These are phyloP conservation scores for Ophonus ardosiacus DNA, from an alignment of 2,888 invertebrate species.

Conservation along the genomic window DNA sequence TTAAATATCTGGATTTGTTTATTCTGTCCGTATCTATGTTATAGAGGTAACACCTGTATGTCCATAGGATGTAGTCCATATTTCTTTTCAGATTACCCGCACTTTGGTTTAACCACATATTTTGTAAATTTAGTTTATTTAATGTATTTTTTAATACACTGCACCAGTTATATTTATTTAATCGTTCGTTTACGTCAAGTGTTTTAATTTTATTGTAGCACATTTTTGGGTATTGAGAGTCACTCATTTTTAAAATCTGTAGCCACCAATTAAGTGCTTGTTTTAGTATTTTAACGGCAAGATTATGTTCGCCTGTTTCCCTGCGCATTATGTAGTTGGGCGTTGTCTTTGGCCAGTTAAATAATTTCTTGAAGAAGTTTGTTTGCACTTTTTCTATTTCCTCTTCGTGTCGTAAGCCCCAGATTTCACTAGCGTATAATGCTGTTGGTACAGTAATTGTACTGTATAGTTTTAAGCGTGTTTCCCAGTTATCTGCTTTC, in stretches of 20 bases:
- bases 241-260: too few relatives aligned
- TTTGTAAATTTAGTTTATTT: too few relatives aligned
- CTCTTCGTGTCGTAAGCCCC: too few relatives aligned
- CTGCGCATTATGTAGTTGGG: background rate
- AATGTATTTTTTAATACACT: background rate
- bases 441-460: too few relatives aligned
- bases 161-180: conserved; percentile 29
- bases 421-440: too few relatives aligned
- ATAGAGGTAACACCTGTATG: background rate
- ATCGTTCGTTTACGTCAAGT: background rate
- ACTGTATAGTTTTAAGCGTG: too few relatives aligned
- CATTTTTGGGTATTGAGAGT: too few relatives aligned
- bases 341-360: conserved; percentile 6
- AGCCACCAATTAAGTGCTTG: too few relatives aligned
- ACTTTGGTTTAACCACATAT: conserved; percentile 18
- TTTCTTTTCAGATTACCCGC: background rate
- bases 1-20: background rate
- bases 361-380: background rate
- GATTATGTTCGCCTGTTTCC: too few relatives aligned
- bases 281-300: too few relatives aligned
- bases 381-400: conserved; percentile 16
- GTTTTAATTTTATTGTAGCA: background rate
- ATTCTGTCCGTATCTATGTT: too few relatives aligned
- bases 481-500: too few relatives aligned
- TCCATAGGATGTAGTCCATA: conserved; percentile 21